Conservation (phyloP, 2,888 invertebrate genomes). For the Apodemia mormo region DNA sequence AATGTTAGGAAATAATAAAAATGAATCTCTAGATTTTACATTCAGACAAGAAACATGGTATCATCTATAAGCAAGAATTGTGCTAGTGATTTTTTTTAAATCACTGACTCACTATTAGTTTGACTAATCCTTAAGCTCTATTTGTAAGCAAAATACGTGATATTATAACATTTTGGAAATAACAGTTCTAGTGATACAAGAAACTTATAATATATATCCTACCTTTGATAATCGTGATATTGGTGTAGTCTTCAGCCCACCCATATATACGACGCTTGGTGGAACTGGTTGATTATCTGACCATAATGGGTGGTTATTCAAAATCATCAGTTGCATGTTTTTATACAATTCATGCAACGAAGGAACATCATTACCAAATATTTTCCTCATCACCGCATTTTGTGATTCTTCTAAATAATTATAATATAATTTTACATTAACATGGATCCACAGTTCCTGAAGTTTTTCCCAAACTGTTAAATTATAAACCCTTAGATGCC, state of each 20-base stretch:
- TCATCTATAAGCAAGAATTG: too few relatives aligned
- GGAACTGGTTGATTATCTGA: slow-evolving; percentile 55
- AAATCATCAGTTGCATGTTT: slow-evolving; percentile 52
- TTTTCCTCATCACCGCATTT: slow-evolving; percentile 29
- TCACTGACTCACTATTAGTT: too few relatives aligned
- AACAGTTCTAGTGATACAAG: slow-evolving; percentile 29
- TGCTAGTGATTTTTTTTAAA: too few relatives aligned
- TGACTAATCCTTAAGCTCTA: too few relatives aligned
- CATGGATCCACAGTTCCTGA: slow-evolving; percentile 24
- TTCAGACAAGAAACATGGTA: too few relatives aligned
- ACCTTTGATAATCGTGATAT: slow-evolving; percentile 54
- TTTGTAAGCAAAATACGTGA: too few relatives aligned
- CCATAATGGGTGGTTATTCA: slow-evolving; percentile 60
- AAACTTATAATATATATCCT: slow-evolving; percentile 34
- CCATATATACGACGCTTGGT: slow-evolving; percentile 58
- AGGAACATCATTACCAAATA: slow-evolving; percentile 31
- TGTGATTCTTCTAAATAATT: slow-evolving; percentile 24
- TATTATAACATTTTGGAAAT: not conserved
- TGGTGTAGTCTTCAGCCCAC: slow-evolving; percentile 58
- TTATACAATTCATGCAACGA: slow-evolving; percentile 40
- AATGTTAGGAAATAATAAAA: too few relatives aligned
- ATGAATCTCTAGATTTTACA: too few relatives aligned
- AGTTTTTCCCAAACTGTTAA: slow-evolving; percentile 39
- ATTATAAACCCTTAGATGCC: slow-evolving; percentile 33
- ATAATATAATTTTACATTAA: slow-evolving; percentile 17